Base-by-base conservation (phyloP, 2,888 invertebrate genomes). In the Tenthredo livida region DNA sequence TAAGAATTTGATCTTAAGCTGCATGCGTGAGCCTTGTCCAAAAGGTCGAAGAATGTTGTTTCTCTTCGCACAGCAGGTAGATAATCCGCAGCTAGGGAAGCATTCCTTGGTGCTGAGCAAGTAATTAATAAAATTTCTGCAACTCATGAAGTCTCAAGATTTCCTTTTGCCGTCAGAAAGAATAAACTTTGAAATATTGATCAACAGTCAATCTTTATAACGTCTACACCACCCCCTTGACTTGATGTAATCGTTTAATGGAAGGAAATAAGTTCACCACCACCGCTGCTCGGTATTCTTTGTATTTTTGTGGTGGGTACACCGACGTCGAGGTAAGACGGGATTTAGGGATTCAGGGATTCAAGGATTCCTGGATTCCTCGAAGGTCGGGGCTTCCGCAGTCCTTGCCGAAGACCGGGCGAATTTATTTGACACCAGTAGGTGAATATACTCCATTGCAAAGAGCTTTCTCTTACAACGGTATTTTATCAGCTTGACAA, bases 351-450 rank as follows among this genome's bases (percentile, higher is more conserved):
- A 78, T 77, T 77, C 77, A 2, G 2, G 29, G 29, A 33, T 33
- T n/a, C 50, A 37, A 47, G 78, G 54, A 78, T 77, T 54, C 25
- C 7, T 17, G 78, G 78, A 78, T 78, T 54, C 78, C 58, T 58
- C 58, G 78, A 78, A 78, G 78, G 78, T 78, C 47, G 54, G 33
- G 37, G 78, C 78, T 78, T 75, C 75, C 75, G 47, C 47, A 75
- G 75, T 78, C 78, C 54, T 75, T 47, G 21, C 33, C 54, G n/a
- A 21, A 78, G 37, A 33, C 33, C n/a, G 17, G 54, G 37, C 58
- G 12, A 78, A 78, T 78, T 78, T 78, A 78, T 78, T 78, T 78
- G 78, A 78, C 78, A 78, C 78, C 33, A 33, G 33, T 78, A n/a
- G 54, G 54, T 75, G 58, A 54, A 78, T 50, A 37, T 33, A 50